Evolutionary conservation across 2,113 vertebrate genomes (phyloP), one percentile per base, ranked within the genome.

Genomic region (Oxyura jamaicensis): DNA sequence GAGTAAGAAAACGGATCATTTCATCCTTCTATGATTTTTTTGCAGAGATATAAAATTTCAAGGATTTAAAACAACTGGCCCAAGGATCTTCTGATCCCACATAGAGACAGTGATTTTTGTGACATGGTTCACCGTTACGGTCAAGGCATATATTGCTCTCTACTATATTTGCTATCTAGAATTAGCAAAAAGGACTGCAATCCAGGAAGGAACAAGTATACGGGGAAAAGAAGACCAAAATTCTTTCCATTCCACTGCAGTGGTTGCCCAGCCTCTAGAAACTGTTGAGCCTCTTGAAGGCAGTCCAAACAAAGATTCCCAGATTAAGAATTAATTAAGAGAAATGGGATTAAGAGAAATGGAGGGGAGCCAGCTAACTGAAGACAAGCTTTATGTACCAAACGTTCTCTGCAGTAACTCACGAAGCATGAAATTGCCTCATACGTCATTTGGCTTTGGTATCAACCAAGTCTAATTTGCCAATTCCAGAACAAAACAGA

Each of bases 391-490:
- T 82, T 81, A 91, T 11, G 3, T 89, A 90, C 77, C 83, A 76
- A 91, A 79, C 80, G 55, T 83, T 89, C 83, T 69, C 80, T 86
- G 94, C 88, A 77, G 5, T 82, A 95, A 97, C 86, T 95, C 83
- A 94, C 53, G 67, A 90, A 83, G 87, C 94, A 95, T 90, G 81
- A 96, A 97, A 96, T 88, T 94, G 91, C 86, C 75, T 96, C 81
- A 58, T 78, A 39, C 56, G 83, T 86, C 88, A 92, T 62, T 80
- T 94, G 94, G 93, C 90, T 93, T 73, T 58, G 13, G 23, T 85
- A 78, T 96, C 96, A 94, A 92, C 42, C 48, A 74, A 95, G 68
- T 80, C 66, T 82, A 74, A 86, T 94, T 95, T 93, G 69, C 75
- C 81, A 86, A 55, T 91, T 86, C 59, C 83, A 69, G 69, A 91